Percentiles rank a stretch among this genome's conserved stretches.
Evolutionary conservation across 2,888 invertebrate species (phyloP).

Genomic region (Aplocera efformata): DNA sequence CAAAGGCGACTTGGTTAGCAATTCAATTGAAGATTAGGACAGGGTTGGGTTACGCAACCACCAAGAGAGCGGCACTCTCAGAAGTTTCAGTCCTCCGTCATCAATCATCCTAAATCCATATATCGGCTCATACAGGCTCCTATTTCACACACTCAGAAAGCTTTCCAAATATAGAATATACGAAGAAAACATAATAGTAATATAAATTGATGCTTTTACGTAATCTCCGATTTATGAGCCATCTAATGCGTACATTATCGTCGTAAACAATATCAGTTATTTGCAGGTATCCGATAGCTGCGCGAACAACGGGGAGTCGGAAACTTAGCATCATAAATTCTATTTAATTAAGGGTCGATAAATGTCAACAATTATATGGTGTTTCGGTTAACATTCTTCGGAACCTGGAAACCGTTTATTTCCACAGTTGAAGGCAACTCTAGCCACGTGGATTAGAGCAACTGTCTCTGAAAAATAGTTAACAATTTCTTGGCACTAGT

Average conservation of each 20-base stretch:
- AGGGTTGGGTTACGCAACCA: slow-evolving; percentile 18
- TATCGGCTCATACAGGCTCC: slow-evolving; percentile 27
- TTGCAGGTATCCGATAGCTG: slow-evolving; percentile 28
- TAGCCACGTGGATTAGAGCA: slow-evolving; percentile 20
- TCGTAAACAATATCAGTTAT: slow-evolving; percentile 29
- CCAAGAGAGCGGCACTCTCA: slow-evolving; percentile 18
- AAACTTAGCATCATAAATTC: slow-evolving; percentile 39
- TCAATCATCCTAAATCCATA: slow-evolving; percentile 43
- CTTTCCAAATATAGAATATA: slow-evolving; percentile 30
- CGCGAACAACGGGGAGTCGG: slow-evolving; percentile 24
- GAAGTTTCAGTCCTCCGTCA: slow-evolving; percentile 28
- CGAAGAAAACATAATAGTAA: slow-evolving; percentile 33
- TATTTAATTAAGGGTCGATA: slow-evolving; percentile 46
- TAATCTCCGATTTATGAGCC: slow-evolving; percentile 38
- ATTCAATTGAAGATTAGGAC: slow-evolving; percentile 25
- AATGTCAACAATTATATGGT: slow-evolving; percentile 39
- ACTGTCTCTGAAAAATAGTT: slow-evolving; percentile 33
- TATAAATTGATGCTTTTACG: slow-evolving; percentile 22
- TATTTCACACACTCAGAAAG: slow-evolving; percentile 29
- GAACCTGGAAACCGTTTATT: slow-evolving; percentile 29
- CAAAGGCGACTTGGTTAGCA: slow-evolving; percentile 15
- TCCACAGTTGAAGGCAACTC: slow-evolving; percentile 26
- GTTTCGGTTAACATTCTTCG: slow-evolving; percentile 42
- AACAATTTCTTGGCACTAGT: slow-evolving; percentile 25
- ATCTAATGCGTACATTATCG: slow-evolving; percentile 31